Evolutionary conservation across 2,113 vertebrate species (phyloP), one percentile per base, ranked within the genome.

Genomic region (Nyctibius bracteatus): DNA sequence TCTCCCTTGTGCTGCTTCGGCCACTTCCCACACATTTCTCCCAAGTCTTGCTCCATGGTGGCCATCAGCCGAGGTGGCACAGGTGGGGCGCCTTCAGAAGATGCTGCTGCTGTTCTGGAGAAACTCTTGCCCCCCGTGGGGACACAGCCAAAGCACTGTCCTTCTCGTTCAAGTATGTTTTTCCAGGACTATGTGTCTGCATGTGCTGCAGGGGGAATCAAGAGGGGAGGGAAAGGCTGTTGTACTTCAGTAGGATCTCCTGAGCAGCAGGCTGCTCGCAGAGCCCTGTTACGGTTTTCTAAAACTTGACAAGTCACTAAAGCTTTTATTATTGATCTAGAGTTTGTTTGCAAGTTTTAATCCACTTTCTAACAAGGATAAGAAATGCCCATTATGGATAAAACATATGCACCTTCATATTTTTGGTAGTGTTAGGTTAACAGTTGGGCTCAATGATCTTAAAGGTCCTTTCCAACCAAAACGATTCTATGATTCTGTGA

Each of bases 171-270:
- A 3, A 63, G 35, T n/a, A 5, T 10, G 54, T 39, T 37, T 85
- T 81, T 68, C 63, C 41, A 51, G 67, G 37, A 39, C 31, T 59
- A 3, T 47, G 41, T 33, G 22, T 6, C 2, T 54, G 23, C 8
- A 1, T 55, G 10, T 84, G 18, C 16, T 67, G 2, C 0, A 3
- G 4, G 12, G 3, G 20, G 6, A 30, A 66, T 79, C n/a, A 61
- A 77, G 67, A 83, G 10, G 16, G 6, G 5, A 67, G 14, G 28
- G 16, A 61, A 84, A 55, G 37, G 8, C 51, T 61, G 12, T 57
- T 2, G 1, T 65, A 15, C 47, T 73, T 72, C 57, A 71, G 10
- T 52, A 51, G 30, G 35, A 47, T 75, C 28, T 91, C 28, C 71
- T 83, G 72, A 87, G 44, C 35, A 81, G 30, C 41, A 66, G n/a